phyloP scores from a whole-genome alignment of 2,113 vertebrate species.

The Eptatretus burgeri region DNA sequence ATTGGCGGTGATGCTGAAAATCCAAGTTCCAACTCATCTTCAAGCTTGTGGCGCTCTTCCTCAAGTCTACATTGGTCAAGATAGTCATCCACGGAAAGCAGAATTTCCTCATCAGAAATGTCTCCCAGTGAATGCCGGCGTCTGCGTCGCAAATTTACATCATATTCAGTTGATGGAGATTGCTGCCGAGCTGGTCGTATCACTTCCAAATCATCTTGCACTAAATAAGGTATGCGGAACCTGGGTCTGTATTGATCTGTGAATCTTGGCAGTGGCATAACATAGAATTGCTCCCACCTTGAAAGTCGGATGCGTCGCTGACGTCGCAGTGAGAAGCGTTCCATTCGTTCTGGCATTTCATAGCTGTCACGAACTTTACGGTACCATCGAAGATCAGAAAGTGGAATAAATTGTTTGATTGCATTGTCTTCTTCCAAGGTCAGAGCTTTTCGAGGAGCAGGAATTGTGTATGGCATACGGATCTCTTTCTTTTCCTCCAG shows the following conservation, averaged over 20 bases:
- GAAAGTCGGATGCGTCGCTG: slow-evolving; percentile 84
- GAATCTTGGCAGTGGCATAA: slow-evolving; percentile 67
- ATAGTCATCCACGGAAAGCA: slow-evolving; percentile 69
- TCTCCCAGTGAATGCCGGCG: slow-evolving; percentile 53
- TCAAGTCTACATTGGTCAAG: slow-evolving; percentile 72
- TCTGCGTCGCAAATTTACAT: slow-evolving; percentile 42
- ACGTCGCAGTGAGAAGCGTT: slow-evolving; percentile 48
- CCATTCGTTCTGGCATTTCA: slow-evolving; percentile 78
- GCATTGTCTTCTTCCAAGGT: slow-evolving; percentile 44
- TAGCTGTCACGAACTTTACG: slow-evolving; percentile 75
- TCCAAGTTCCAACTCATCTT: slow-evolving; percentile 60
- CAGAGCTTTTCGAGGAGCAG: slow-evolving; percentile 30
- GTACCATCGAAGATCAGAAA: slow-evolving; percentile 98
- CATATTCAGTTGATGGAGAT: slow-evolving; percentile 44
- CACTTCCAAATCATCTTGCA: slow-evolving; percentile 71
- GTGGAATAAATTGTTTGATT: slow-evolving; percentile 65
- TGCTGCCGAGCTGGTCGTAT: slow-evolving; percentile 63
- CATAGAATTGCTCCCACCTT: slow-evolving; percentile 88
- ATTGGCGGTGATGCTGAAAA: slow-evolving; percentile 77
- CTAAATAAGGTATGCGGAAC: slow-evolving; percentile 48
- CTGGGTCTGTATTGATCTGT: slow-evolving; percentile 69
- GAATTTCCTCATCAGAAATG: slow-evolving; percentile 62
- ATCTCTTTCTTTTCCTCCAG: slow-evolving; percentile 45
- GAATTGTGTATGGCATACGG: slow-evolving; percentile 70
- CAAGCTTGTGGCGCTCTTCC: slow-evolving; percentile 61